These are phyloP conservation scores for Monomorium pharaonis DNA, from an alignment of 1,140 invertebrate species.

Conservation along the genomic window DNA sequence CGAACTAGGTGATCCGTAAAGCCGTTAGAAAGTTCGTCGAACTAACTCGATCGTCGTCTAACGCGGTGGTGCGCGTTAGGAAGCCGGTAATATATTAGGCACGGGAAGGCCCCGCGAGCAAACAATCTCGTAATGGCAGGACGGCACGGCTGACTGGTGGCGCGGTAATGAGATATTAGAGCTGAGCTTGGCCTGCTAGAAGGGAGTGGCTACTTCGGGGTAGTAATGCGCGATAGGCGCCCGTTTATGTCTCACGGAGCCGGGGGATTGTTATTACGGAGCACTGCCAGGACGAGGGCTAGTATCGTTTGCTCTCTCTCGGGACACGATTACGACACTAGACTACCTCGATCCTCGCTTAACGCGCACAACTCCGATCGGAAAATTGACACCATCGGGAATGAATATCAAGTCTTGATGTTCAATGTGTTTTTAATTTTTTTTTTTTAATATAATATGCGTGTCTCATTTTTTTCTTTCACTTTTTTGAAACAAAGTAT, in stretches of 20 bases:
- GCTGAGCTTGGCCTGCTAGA: conserved; percentile 74
- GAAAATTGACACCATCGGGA: conserved; percentile 34
- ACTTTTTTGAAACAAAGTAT: neutral
- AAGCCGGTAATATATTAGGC: conserved; percentile 79
- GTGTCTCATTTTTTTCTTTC: neutral
- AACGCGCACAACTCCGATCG: conserved; percentile 24
- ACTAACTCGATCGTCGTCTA: conserved; percentile 46
- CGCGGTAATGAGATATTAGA: conserved; percentile 86
- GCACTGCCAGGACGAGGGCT: conserved; percentile 78
- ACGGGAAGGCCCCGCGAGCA: conserved; percentile 77
- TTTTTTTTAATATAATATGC: neutral
- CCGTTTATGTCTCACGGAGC: conserved; percentile 73
- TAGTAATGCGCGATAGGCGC: conserved; percentile 81
- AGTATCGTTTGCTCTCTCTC: conserved; percentile 83
- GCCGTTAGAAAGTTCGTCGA: conserved; percentile 50
- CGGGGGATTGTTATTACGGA: conserved; percentile 80
- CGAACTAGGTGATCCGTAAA: conserved; percentile 20
- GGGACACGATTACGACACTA: conserved; percentile 83
- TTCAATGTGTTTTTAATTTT: conserved; percentile 5
- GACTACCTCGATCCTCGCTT: conserved; percentile 59
- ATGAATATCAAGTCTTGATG: neutral
- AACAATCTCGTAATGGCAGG: conserved; percentile 85
- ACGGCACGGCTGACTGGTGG: conserved; percentile 81
- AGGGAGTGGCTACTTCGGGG: conserved; percentile 84
- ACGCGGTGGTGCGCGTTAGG: conserved; percentile 65